Evolutionary conservation across 2,888 invertebrate species (phyloP), one percentile per base, ranked within the genome.

Genomic region (Aporophyla nigra): DNA sequence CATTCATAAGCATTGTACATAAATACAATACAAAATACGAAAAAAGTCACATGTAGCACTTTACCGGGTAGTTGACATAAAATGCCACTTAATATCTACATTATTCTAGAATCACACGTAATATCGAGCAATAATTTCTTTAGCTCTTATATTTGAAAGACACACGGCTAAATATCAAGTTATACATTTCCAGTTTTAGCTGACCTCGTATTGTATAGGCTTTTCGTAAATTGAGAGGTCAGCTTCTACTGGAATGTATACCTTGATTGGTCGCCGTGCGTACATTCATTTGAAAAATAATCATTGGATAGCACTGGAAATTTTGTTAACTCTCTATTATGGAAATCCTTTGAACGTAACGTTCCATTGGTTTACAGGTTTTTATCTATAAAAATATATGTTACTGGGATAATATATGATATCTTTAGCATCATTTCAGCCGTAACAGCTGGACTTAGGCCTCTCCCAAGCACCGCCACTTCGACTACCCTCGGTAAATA

Each of bases 41-140:
- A n/a, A n/a, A n/a, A n/a, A n/a, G n/a, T n/a, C n/a, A n/a, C n/a
- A n/a, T n/a, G n/a, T n/a, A n/a, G n/a, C n/a, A n/a, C n/a, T n/a
- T n/a, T n/a, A n/a, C n/a, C n/a, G n/a, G n/a, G n/a, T n/a, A n/a
- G n/a, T n/a, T n/a, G n/a, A n/a, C n/a, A n/a, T n/a, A n/a, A n/a
- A n/a, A n/a, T n/a, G n/a, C n/a, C n/a, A n/a, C n/a, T n/a, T 40
- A 75, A 33, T 27, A 33, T 53, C 46, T 24, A 53, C 9, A 24
- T 67, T 14, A 51, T 24, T 33, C 53, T 53, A 69, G 33, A 59
- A 59, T 24, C 78, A 69, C 40, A 53, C 24, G 33, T 67, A 19
- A 4, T 24, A 56, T 63, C 75, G 21, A 63, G 49, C 24, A 14
- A 56, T 12, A 40, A 51, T 2, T 43, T 56, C 10, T 53, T 19